A percentile compares a stretch with the other conserved stretches of the same genome.
Evolutionary conservation across 1,140 invertebrate species (phyloP).

Genomic region (Zaprionus gabonicus): DNA sequence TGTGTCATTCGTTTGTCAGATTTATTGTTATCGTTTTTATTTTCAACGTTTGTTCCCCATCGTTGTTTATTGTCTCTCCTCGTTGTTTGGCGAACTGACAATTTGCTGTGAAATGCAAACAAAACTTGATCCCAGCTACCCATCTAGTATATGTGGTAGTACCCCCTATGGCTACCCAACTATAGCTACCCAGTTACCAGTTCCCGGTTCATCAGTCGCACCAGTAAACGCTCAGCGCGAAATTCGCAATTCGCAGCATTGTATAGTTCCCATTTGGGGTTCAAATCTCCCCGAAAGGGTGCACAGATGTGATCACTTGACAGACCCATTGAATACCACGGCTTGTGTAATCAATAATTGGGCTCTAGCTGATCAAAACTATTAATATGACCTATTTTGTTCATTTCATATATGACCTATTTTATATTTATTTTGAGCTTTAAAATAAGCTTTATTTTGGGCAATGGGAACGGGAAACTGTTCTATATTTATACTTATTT

Average conservation of each 20-base stretch:
- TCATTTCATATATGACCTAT: too few species aligned
- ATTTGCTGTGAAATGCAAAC: constrained; percentile 25
- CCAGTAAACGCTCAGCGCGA: neutral
- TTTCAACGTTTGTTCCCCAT: constrained; percentile 5
- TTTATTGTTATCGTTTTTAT: constrained; percentile 49
- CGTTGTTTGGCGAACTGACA: constrained; percentile 3
- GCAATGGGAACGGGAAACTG: too few species aligned
- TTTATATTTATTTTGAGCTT: too few species aligned
- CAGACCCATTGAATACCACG: neutral
- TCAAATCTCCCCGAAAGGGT: neutral
- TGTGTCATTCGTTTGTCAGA: constrained; percentile 39
- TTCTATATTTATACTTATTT: too few species aligned
- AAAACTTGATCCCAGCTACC: constrained; percentile 8
- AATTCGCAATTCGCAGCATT: neutral
- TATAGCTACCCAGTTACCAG: neutral
- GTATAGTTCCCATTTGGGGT: neutral
- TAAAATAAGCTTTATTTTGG: too few species aligned
- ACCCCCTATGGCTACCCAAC: neutral
- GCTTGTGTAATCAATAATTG: constrained; percentile 2
- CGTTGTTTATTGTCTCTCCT: constrained; percentile 23
- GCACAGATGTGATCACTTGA: neutral
- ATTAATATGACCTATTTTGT: too few species aligned
- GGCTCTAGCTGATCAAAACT: neutral
- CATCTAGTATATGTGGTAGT: neutral
- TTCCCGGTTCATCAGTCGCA: neutral